Evolutionary conservation across 2,797 vertebrate genomes (phyloP).

Genomic region (Diplodus sargus): DNA sequence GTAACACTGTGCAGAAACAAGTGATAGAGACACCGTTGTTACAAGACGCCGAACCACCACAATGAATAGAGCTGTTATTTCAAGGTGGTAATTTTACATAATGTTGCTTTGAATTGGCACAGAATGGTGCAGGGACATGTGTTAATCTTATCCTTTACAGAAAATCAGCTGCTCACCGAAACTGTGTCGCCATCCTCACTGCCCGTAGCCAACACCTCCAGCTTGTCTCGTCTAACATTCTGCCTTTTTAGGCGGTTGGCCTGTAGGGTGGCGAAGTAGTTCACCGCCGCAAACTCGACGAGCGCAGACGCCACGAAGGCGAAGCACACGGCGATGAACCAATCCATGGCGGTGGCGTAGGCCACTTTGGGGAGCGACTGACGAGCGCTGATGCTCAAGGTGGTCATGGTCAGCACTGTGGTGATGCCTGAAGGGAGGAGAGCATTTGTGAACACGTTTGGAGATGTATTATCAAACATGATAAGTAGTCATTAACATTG

Average conservation of each 20-base stretch:
- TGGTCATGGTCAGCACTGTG: conserved; percentile 99
- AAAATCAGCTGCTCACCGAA: conserved; percentile 58
- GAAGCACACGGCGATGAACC: conserved; percentile 99
- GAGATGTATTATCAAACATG: background rate
- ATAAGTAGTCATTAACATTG: conserved; percentile 4
- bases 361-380: conserved; percentile 97
- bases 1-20: too few species aligned
- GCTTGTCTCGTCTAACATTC: conserved; percentile 80
- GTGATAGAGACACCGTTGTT: too few species aligned
- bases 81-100: too few species aligned
- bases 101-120: background rate
- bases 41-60: too few species aligned
- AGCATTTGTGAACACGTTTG: conserved; percentile 1
- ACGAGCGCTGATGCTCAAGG: conserved; percentile 97
- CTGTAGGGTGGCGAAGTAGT: conserved; percentile 95
- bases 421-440: conserved; percentile 89
- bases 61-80: too few species aligned
- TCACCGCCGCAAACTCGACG: conserved; percentile 97
- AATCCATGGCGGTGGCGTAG: conserved; percentile 99
- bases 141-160: background rate
- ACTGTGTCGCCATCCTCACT: conserved; percentile 85
- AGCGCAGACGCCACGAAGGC: conserved; percentile 98
- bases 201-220: conserved; percentile 83
- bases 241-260: conserved; percentile 84
- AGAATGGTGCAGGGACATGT: background rate